Conservation (phyloP, 2,888 invertebrate species). For the Scaptomyza tumidula region DNA sequence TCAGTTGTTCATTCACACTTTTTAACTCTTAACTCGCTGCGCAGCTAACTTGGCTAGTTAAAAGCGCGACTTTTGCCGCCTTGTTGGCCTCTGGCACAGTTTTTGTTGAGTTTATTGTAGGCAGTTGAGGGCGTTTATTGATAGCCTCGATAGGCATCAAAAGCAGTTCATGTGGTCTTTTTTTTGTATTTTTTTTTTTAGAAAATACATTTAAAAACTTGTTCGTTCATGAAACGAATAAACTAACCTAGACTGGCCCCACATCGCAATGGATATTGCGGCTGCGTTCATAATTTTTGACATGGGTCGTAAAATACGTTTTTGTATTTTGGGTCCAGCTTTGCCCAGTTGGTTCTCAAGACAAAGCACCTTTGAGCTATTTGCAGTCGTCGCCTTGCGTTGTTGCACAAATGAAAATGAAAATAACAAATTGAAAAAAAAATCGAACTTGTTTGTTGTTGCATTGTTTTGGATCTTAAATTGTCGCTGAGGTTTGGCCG, state of each 20-base stretch:
- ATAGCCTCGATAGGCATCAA: conserved; percentile 53
- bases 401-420: conserved; percentile 47
- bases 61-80: conserved; percentile 54
- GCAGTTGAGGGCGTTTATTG: conserved; percentile 39
- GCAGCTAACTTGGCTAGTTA: neutral
- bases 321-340: neutral
- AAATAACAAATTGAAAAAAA: conserved; percentile 5
- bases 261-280: conserved; percentile 46
- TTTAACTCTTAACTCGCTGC: too few species aligned
- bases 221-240: conserved; percentile 35
- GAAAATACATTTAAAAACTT: conserved; percentile 29
- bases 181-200: conserved; percentile 27
- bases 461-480: conserved; percentile 66
- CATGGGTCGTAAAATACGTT: conserved; percentile 52
- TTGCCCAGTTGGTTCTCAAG: conserved; percentile 23
- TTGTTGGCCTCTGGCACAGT: conserved; percentile 41
- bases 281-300: conserved; percentile 68
- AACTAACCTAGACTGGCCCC: conserved; percentile 9
- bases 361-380: conserved; percentile 74
- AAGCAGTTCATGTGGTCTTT: conserved; percentile 45
- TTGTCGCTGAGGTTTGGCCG: conserved; percentile 67
- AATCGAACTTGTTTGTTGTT: conserved; percentile 60
- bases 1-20: too few species aligned
- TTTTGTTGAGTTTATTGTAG: conserved; percentile 30
- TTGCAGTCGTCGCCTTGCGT: conserved; percentile 44